These are phyloP conservation scores for Spialia ferax DNA, from an alignment of 2,888 invertebrate genomes.

Conservation along the genomic window DNA sequence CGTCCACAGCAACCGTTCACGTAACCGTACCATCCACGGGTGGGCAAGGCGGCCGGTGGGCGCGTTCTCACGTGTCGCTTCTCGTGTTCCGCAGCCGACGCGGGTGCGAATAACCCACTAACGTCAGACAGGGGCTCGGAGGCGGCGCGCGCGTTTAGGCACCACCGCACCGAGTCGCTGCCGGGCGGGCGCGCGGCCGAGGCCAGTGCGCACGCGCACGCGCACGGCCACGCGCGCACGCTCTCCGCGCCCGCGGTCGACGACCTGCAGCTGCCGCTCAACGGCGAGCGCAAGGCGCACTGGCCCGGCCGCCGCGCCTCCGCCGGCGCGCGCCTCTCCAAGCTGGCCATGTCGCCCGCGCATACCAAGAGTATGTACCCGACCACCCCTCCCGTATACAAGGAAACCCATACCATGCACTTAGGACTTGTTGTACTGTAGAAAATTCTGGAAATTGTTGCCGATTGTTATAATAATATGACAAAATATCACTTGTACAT, in stretches of 20 bases:
- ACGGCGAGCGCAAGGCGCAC: slow-evolving; percentile 69
- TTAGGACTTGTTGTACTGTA: too few species aligned
- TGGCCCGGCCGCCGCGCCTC: slow-evolving; percentile 75
- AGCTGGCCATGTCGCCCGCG: slow-evolving; percentile 71
- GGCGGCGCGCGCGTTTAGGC: slow-evolving; percentile 64
- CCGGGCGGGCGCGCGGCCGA: slow-evolving; percentile 68
- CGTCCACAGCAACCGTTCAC: slow-evolving; percentile 43
- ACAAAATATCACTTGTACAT: too few species aligned
- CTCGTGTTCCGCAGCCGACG: slow-evolving; percentile 79
- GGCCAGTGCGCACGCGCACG: slow-evolving; percentile 55
- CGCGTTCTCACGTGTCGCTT: slow-evolving; percentile 80
- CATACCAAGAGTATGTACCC: slow-evolving; percentile 84
- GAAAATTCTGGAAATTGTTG: too few species aligned
- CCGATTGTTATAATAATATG: too few species aligned
- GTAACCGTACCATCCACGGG: slow-evolving; percentile 60
- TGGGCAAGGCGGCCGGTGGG: slow-evolving; percentile 46
- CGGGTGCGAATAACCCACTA: slow-evolving; percentile 79
- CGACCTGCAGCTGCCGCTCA: slow-evolving; percentile 72
- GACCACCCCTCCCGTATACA: not conserved
- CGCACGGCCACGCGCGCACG: slow-evolving; percentile 88
- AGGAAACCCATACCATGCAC: not conserved
- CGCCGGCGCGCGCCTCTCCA: slow-evolving; percentile 76
- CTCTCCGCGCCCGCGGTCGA: slow-evolving; percentile 89
- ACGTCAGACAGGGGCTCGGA: slow-evolving; percentile 65
- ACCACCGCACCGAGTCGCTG: slow-evolving; percentile 76